Evolutionary conservation across 2,888 invertebrate genomes (phyloP).

Genomic region (Lathronympha strigana): DNA sequence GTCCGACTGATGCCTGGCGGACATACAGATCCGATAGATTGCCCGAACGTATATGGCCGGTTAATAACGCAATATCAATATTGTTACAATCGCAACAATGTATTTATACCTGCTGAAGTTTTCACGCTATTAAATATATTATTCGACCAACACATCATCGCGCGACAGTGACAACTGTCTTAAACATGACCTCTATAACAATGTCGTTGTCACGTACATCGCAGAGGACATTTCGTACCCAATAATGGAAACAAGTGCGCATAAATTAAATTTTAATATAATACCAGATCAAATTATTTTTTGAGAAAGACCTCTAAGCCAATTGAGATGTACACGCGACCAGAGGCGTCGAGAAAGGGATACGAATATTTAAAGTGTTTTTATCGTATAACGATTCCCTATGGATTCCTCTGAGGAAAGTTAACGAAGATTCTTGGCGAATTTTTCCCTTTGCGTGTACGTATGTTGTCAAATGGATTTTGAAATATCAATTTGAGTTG

Average conservation of each 20-base stretch:
- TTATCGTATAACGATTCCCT: slow-evolving; percentile 51
- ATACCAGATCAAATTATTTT: neutral
- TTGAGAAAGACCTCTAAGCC: neutral
- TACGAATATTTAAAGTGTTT: slow-evolving; percentile 44
- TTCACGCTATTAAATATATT: no score
- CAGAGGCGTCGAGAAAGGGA: slow-evolving; percentile 36
- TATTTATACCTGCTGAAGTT: no score
- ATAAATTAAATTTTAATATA: neutral
- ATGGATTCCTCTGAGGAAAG: slow-evolving; percentile 48
- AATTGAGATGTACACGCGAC: slow-evolving; percentile 3
- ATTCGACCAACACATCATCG: no score
- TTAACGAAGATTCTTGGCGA: slow-evolving; percentile 42
- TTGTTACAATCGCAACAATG: no score
- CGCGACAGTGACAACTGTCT: no score
- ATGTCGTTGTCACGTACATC: neutral
- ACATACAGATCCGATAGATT: no score
- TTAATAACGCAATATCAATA: no score
- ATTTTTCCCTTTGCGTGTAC: slow-evolving; percentile 21
- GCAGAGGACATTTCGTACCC: no score
- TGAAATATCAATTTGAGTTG: slow-evolving; percentile 30
- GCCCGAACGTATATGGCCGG: no score
- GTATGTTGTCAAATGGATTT: slow-evolving; percentile 34
- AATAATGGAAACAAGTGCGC: no score
- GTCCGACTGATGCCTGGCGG: no score
- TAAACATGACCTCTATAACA: no score